Conservation (phyloP, 2,888 invertebrate species). For the Sinotaia quadrata region DNA sequence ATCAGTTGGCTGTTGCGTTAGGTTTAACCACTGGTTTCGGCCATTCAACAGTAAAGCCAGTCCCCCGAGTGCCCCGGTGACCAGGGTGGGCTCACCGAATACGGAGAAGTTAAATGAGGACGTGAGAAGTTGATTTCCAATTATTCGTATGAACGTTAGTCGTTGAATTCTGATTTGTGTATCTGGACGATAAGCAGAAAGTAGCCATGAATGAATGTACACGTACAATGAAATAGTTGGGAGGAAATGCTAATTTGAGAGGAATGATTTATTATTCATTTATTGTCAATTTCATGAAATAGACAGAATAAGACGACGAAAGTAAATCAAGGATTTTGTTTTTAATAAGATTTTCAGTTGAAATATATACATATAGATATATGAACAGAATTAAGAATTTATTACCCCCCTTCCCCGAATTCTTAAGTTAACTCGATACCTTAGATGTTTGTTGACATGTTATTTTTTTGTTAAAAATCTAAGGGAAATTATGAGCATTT, state of each 20-base stretch:
- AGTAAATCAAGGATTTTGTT: too few species aligned
- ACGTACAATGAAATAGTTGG: conserved; percentile 24
- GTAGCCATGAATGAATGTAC: background rate
- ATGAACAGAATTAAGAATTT: background rate
- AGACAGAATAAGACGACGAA: too few species aligned
- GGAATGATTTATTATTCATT: too few species aligned
- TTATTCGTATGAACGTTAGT: conserved; percentile 45
- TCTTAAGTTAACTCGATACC: too few species aligned
- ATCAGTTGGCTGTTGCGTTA: conserved; percentile 33
- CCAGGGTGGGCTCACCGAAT: conserved; percentile 41
- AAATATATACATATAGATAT: background rate
- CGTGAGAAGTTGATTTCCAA: conserved; percentile 47
- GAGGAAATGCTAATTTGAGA: background rate
- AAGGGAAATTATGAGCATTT: too few species aligned
- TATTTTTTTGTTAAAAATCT: too few species aligned
- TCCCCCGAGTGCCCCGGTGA: conserved; percentile 38
- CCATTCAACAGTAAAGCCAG: conserved; percentile 41
- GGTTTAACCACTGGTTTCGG: conserved; percentile 29
- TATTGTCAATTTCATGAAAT: too few species aligned
- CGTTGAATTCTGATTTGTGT: conserved; percentile 41
- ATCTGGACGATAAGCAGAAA: conserved; percentile 24
- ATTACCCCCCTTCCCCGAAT: background rate
- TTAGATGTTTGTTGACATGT: too few species aligned
- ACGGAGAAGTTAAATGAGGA: conserved; percentile 50
- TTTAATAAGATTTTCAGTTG: too few species aligned